phyloP scores from a whole-genome alignment of 2,797 vertebrate genomes.

The Oceanodroma leucorhoa region DNA sequence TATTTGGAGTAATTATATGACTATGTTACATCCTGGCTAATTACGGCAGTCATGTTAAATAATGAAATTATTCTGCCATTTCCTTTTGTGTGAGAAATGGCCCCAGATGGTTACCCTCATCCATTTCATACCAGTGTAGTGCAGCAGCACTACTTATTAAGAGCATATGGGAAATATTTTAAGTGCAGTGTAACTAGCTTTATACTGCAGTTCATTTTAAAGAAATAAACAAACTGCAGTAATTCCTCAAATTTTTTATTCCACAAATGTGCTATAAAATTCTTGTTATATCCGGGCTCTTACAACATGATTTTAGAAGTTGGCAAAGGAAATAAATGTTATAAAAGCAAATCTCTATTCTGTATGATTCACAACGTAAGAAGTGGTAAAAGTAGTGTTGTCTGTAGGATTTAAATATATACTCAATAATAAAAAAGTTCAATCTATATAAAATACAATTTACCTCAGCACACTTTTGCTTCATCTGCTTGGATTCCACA shows the following conservation, averaged over 20 bases:
- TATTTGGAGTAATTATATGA: constrained; percentile 38
- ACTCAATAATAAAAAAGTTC: neutral
- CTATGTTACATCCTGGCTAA: constrained; percentile 17
- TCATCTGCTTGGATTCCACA: neutral
- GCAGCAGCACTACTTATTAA: neutral
- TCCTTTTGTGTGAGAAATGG: constrained; percentile 22
- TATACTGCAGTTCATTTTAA: constrained; percentile 61
- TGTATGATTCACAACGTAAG: neutral
- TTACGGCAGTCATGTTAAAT: constrained; percentile 2
- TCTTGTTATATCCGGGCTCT: neutral
- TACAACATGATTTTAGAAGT: constrained; percentile 10
- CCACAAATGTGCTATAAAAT: constrained; percentile 58
- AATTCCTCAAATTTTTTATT: constrained; percentile 56
- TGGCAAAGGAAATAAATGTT: neutral
- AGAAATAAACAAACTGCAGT: constrained; percentile 61
- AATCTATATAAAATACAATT: neutral
- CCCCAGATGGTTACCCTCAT: constrained; percentile 10
- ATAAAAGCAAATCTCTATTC: neutral
- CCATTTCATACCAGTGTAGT: neutral
- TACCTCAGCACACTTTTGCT: neutral
- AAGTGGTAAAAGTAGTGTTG: neutral
- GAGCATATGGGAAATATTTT: constrained; percentile 19
- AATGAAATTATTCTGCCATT: constrained; percentile 44
- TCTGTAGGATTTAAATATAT: neutral
- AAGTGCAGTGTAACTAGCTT: constrained; percentile 28